Conservation (phyloP, 2,888 invertebrate species). For the Agapostemon virescens region DNA sequence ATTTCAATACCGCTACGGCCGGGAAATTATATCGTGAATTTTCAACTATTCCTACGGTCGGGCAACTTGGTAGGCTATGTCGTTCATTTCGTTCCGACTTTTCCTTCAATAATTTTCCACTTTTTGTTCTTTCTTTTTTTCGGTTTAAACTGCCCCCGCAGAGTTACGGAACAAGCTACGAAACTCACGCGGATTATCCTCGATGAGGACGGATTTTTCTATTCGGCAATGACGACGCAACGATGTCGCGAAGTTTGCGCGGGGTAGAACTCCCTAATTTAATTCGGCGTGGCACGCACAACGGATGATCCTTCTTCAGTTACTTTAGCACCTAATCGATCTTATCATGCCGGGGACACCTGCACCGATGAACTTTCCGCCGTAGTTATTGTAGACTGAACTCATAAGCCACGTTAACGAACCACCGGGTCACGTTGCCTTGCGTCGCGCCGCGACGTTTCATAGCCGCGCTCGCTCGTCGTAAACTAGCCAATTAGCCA, state of each 20-base stretch:
- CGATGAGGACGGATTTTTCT: constrained; percentile 14
- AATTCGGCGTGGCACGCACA: constrained; percentile 32
- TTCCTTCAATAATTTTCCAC: background rate
- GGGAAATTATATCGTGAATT: background rate
- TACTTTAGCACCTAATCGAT: constrained; percentile 55
- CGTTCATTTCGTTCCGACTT: background rate
- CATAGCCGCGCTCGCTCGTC: constrained; percentile 47
- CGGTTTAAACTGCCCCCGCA: background rate
- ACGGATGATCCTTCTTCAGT: constrained; percentile 44
- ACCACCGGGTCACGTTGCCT: constrained; percentile 49
- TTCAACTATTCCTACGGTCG: background rate
- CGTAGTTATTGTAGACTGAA: constrained; percentile 57
- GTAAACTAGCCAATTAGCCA: constrained; percentile 66
- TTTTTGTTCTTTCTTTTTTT: background rate
- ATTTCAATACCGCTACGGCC: background rate
- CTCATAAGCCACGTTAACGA: constrained; percentile 64
- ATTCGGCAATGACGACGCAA: background rate
- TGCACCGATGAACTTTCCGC: constrained; percentile 50
- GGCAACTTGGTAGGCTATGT: background rate
- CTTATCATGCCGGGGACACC: constrained; percentile 49
- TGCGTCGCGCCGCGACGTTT: constrained; percentile 41
- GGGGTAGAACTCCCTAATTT: constrained; percentile 24
- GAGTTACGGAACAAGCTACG: background rate
- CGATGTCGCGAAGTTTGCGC: constrained; percentile 5
- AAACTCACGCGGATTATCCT: background rate